These are phyloP conservation scores for Junco hyemalis DNA, from an alignment of 2,113 vertebrate species.

Conservation along the genomic window DNA sequence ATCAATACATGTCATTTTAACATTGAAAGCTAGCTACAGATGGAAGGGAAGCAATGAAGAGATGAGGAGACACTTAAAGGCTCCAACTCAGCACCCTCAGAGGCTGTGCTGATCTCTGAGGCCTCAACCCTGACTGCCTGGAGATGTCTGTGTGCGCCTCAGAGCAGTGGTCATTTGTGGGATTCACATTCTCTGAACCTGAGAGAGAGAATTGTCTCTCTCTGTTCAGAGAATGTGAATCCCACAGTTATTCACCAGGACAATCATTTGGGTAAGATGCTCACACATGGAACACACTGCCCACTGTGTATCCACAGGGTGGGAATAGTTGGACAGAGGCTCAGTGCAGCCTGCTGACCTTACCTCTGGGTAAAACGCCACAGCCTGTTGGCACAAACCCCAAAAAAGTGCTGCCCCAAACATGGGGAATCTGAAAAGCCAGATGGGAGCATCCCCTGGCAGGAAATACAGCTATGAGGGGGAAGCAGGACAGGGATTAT, in stretches of 20 bases:
- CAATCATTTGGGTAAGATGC: background rate
- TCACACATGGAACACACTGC: background rate
- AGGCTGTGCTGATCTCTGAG: background rate
- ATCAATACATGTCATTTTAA: background rate
- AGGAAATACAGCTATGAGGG: accelerated
- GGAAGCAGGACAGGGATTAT: background rate
- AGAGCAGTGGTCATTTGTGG: background rate
- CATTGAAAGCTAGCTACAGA: background rate
- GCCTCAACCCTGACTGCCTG: background rate
- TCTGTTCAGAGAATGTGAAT: no score
- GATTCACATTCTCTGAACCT: no score
- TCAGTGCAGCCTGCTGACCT: background rate
- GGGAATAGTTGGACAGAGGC: background rate
- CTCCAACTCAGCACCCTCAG: background rate
- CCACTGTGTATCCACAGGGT: background rate
- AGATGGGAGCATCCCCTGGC: background rate
- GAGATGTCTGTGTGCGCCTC: background rate
- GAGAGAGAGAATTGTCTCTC: no score
- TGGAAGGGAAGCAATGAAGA: background rate
- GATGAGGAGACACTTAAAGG: background rate
- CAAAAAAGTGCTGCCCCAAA: background rate
- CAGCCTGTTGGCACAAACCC: background rate
- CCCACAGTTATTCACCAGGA: background rate
- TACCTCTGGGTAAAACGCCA: background rate
- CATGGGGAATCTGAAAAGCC: background rate